Conservation (phyloP, 2,888 invertebrate species). For the Clivina fossor region DNA sequence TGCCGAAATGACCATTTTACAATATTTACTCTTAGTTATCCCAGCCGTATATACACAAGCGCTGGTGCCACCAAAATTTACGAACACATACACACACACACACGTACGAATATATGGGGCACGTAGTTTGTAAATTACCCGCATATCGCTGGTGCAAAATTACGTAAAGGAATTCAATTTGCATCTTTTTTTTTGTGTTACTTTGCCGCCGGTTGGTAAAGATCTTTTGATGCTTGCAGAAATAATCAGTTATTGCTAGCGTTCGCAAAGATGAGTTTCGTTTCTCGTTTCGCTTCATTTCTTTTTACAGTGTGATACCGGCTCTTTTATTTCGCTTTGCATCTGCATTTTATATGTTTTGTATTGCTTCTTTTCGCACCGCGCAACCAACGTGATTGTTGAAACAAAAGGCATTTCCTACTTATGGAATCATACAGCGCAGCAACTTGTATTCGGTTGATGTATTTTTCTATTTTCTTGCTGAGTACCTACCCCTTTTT, state of each 20-base stretch:
- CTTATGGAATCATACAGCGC: background rate
- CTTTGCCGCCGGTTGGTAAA: too few relatives aligned
- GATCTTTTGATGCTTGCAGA: background rate
- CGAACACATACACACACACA: background rate
- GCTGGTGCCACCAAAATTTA: background rate
- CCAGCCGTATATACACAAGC: background rate
- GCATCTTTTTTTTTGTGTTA: background rate
- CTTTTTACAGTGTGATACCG: background rate
- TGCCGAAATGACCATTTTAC: slow-evolving; percentile 10
- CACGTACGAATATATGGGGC: background rate
- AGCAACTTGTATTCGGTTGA: background rate
- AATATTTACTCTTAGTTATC: slow-evolving; percentile 7
- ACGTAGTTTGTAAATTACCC: slow-evolving; percentile 11
- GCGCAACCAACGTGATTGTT: background rate
- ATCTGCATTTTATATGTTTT: background rate
- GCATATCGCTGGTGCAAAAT: slow-evolving; percentile 2
- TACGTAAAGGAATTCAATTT: background rate
- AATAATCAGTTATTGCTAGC: slow-evolving; percentile 13
- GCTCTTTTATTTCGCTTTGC: background rate
- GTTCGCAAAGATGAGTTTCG: background rate
- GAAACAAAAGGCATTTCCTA: background rate
- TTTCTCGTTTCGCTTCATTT: background rate
- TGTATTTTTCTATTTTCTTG: background rate
- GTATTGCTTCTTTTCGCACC: background rate
- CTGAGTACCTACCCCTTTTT: background rate